A percentile compares a stretch with the other conserved stretches of the same genome.
Evolutionary conservation across 2,113 vertebrate genomes (phyloP).

Genomic region (Corythaeola cristata): DNA sequence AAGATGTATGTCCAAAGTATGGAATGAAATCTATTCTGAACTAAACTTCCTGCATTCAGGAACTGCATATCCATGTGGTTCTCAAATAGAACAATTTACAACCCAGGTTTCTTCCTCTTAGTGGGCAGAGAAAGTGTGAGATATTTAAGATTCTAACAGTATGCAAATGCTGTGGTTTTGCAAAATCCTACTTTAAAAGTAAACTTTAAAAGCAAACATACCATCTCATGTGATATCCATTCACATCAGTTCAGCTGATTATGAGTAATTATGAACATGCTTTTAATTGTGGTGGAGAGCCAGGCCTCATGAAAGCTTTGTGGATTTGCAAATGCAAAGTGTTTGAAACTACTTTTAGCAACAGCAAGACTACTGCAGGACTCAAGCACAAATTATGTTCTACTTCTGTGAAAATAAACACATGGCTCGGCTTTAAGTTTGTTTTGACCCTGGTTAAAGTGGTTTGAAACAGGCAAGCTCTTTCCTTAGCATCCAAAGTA

Average conservation of each 20-base stretch:
- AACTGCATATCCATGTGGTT: neutral
- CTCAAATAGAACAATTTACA: neutral
- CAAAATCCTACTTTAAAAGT: neutral
- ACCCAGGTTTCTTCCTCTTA: neutral
- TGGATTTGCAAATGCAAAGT: neutral
- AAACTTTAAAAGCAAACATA: neutral
- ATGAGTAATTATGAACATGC: neutral
- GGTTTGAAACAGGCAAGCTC: neutral
- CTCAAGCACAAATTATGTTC: neutral
- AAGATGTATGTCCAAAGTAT: neutral
- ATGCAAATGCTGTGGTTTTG: neutral
- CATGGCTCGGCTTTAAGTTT: neutral
- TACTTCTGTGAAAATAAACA: neutral
- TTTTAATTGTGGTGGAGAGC: neutral
- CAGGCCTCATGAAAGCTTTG: neutral
- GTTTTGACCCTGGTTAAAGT: neutral
- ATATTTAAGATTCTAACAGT: neutral
- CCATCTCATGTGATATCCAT: neutral
- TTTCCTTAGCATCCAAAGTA: neutral
- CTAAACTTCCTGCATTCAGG: neutral
- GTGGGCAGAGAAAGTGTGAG: neutral
- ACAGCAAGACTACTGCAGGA: neutral
- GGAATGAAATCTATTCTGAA: neutral
- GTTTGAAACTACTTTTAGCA: neutral
- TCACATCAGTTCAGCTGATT: neutral